These are phyloP conservation scores for Semaprochilodus insignis DNA, from an alignment of 2,797 vertebrate genomes.

Conservation along the genomic window DNA sequence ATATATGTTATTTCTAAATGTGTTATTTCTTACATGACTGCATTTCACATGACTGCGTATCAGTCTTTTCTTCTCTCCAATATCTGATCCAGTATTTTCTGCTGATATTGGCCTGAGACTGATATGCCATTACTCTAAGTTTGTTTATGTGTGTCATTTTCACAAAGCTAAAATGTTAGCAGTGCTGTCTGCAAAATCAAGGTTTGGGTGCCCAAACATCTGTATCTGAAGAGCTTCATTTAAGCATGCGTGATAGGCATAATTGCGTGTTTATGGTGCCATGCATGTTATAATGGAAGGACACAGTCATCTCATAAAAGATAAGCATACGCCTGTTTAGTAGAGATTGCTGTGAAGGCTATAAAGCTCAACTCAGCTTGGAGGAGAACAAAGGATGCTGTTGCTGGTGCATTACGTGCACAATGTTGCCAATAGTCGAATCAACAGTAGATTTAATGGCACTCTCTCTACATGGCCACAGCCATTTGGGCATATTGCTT, in stretches of 20 bases:
- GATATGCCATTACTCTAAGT: too few species aligned
- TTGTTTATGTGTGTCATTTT: too few species aligned
- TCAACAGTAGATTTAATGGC: constrained; percentile 3
- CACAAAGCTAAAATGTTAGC: background rate
- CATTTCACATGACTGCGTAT: too few species aligned
- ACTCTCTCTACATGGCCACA: background rate
- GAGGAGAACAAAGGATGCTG: background rate
- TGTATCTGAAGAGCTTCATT: background rate
- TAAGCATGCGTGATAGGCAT: constrained; percentile 32
- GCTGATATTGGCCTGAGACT: too few species aligned
- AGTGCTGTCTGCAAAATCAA: background rate
- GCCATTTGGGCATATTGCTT: constrained; percentile 10
- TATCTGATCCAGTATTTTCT: too few species aligned
- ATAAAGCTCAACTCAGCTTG: constrained; percentile 5
- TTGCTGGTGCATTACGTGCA: constrained; percentile 16
- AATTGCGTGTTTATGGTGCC: constrained; percentile 50
- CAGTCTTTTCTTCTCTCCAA: too few species aligned
- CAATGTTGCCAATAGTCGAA: constrained; percentile 12
- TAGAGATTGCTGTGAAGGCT: constrained; percentile 13
- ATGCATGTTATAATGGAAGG: constrained; percentile 33
- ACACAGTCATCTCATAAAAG: constrained; percentile 46
- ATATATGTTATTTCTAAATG: too few species aligned
- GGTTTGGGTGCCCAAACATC: background rate
- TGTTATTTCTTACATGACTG: too few species aligned
- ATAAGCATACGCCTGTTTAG: background rate